Conservation (phyloP, 2,113 vertebrate species). For the Malaclemys terrapin region DNA sequence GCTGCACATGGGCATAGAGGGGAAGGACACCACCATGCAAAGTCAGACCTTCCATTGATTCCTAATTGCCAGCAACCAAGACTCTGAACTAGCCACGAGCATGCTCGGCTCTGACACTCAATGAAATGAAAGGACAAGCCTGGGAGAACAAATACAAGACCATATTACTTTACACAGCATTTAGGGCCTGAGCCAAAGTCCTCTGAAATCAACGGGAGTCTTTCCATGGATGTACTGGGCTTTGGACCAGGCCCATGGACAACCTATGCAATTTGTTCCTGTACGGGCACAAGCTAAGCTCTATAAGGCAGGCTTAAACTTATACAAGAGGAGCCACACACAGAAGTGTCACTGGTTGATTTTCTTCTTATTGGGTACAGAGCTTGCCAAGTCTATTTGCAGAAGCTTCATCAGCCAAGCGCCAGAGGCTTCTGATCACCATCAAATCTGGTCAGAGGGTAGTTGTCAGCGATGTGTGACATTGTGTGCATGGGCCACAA, state of each 20-base stretch:
- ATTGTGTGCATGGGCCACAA: not conserved
- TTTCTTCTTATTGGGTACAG: no score
- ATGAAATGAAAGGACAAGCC: not conserved
- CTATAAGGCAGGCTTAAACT: not conserved
- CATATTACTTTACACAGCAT: not conserved
- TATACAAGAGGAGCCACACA: not conserved
- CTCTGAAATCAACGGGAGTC: not conserved
- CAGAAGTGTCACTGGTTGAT: not conserved
- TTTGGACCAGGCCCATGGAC: not conserved
- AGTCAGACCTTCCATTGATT: not conserved
- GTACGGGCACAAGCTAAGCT: not conserved
- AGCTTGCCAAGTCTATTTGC: no score
- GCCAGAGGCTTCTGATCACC: not conserved
- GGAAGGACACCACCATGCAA: not conserved
- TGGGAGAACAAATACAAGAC: not conserved
- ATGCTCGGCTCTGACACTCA: not conserved
- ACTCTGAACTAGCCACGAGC: not conserved
- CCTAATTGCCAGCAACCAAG: not conserved
- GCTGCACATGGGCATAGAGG: not conserved
- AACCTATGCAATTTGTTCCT: not conserved
- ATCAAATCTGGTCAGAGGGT: not conserved
- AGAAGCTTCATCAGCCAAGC: not conserved
- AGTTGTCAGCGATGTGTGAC: not conserved
- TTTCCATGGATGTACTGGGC: not conserved
- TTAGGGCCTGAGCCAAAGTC: not conserved